Evolutionary conservation across 2,888 invertebrate species (phyloP).

Genomic region (Agonopterix subpropinquella): DNA sequence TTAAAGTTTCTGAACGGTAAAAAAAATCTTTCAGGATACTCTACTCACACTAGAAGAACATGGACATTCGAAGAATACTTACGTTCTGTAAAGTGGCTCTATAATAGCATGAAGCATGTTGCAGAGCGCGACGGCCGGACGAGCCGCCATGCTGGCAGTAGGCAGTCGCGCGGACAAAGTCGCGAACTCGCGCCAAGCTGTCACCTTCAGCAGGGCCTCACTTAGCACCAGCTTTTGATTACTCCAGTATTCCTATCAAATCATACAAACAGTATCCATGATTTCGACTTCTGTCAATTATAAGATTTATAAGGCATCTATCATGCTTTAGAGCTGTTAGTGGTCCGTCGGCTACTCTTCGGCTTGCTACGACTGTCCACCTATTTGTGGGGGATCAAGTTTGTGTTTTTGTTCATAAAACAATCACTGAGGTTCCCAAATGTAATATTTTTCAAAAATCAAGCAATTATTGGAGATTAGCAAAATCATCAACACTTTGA

Average conservation of each 20-base stretch:
- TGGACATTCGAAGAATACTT: constrained; percentile 23
- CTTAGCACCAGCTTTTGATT: constrained; percentile 97
- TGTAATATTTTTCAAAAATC: too few species aligned
- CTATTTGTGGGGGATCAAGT: too few species aligned
- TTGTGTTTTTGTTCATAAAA: too few species aligned
- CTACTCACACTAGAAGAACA: too few species aligned
- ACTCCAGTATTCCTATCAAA: constrained; percentile 61
- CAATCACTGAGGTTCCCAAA: too few species aligned
- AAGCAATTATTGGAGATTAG: too few species aligned
- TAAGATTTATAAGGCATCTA: not conserved
- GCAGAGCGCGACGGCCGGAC: constrained; percentile 86
- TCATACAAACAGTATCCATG: not conserved
- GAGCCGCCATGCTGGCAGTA: constrained; percentile 84
- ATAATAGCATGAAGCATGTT: constrained; percentile 88
- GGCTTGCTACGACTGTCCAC: too few species aligned
- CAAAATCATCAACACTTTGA: too few species aligned
- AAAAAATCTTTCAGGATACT: too few species aligned
- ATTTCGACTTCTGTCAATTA: too few species aligned
- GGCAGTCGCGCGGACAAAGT: constrained; percentile 89
- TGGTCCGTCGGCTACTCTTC: too few species aligned
- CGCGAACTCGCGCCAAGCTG: constrained; percentile 93
- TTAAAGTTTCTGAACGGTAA: too few species aligned
- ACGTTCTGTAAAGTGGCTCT: constrained; percentile 90
- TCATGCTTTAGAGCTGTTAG: not conserved
- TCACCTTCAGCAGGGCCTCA: constrained; percentile 90